These are phyloP conservation scores for Ptilorrhoa leucosticta DNA, from an alignment of 2,113 vertebrate genomes.

Conservation along the genomic window DNA sequence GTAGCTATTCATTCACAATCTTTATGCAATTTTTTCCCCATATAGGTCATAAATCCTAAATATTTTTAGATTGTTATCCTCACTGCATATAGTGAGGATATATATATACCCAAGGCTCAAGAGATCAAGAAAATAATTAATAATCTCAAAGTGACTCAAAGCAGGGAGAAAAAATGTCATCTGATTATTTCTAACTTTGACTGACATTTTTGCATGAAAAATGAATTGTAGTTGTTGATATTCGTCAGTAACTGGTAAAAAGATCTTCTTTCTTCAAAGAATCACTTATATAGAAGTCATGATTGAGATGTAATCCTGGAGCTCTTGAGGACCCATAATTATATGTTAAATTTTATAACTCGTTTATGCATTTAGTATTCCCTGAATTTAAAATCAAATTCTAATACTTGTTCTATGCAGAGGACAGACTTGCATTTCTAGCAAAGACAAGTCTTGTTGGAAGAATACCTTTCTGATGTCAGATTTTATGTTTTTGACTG, in stretches of 20 bases:
- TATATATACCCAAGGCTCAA: not conserved
- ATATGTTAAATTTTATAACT: not conserved
- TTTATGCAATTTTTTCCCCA: not conserved
- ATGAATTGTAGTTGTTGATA: not conserved
- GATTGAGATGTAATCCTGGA: not conserved
- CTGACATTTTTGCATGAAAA: not conserved
- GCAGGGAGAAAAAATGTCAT: not conserved
- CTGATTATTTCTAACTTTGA: not conserved
- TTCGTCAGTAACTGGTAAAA: not conserved
- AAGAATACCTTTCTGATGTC: not conserved
- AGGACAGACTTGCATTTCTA: not conserved
- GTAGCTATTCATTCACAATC: not conserved
- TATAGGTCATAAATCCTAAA: not conserved
- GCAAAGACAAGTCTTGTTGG: not conserved
- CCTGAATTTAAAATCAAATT: not conserved
- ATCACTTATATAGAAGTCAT: not conserved
- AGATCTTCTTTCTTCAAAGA: not conserved
- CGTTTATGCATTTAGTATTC: not conserved
- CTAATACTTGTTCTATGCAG: accelerated
- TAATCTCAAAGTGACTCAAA: not conserved
- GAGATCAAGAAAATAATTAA: not conserved
- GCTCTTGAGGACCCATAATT: not conserved
- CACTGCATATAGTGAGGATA: too few species aligned
- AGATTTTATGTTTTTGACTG: not conserved
- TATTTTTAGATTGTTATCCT: not conserved